phyloP scores from a whole-genome alignment of 2,888 invertebrate genomes.

The Dione juno region DNA sequence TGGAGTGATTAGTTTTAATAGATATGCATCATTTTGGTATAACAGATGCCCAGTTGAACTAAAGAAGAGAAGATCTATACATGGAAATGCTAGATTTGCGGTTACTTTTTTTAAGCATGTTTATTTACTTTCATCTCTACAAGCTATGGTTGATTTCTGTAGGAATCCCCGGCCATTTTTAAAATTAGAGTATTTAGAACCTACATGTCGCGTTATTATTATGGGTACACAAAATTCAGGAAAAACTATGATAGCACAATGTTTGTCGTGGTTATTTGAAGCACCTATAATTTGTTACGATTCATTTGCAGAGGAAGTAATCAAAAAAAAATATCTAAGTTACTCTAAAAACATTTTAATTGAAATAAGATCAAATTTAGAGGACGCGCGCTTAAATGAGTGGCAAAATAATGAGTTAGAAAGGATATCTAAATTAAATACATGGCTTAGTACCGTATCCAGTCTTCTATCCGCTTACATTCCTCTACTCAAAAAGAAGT shows the following conservation, averaged over 20 bases:
- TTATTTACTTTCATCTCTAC: slow-evolving; percentile 82
- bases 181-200: slow-evolving; percentile 81
- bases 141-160: slow-evolving; percentile 80
- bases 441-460: slow-evolving; percentile 63
- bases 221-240: slow-evolving; percentile 85
- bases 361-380: slow-evolving; percentile 70
- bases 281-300: slow-evolving; percentile 71
- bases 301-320: slow-evolving; percentile 56
- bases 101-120: slow-evolving; percentile 85
- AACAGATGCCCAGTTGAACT: slow-evolving; percentile 86
- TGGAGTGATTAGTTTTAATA: slow-evolving; percentile 60
- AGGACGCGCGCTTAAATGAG: slow-evolving; percentile 61
- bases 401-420: slow-evolving; percentile 71
- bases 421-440: slow-evolving; percentile 61
- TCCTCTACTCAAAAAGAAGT: slow-evolving; percentile 48
- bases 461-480: slow-evolving; percentile 55
- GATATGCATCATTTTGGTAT: slow-evolving; percentile 82
- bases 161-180: slow-evolving; percentile 86
- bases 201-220: slow-evolving; percentile 84
- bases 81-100: slow-evolving; percentile 81
- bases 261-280: slow-evolving; percentile 81
- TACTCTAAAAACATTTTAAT: slow-evolving; percentile 66
- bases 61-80: slow-evolving; percentile 74
- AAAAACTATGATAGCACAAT: slow-evolving; percentile 82
- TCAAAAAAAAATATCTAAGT: slow-evolving; percentile 57